Percentiles rank a stretch among this genome's conserved stretches.
Evolutionary conservation across 2,113 vertebrate species (phyloP).

Genomic region (Cebidichthys violaceus): DNA sequence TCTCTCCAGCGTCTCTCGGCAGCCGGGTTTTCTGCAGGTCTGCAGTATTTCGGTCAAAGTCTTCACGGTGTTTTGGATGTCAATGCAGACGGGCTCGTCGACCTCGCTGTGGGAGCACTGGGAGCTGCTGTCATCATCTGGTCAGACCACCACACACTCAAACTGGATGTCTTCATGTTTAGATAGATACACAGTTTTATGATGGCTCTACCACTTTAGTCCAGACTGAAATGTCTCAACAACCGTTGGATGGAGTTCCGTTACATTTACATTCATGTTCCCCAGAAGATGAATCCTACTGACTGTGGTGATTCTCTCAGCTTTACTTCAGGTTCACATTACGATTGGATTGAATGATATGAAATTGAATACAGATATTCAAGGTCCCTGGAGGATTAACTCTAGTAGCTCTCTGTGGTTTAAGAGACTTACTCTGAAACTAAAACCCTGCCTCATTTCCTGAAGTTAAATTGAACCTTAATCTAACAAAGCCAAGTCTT

Average conservation of each 20-base stretch:
- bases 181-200: not conserved
- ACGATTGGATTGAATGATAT: not conserved
- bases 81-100: constrained; percentile 89
- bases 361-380: not conserved
- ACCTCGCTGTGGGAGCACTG: constrained; percentile 91
- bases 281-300: no score
- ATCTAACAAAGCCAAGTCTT: not conserved
- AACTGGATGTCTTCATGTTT: not conserved
- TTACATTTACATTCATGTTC: no score
- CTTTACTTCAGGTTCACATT: no score
- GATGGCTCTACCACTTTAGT: not conserved
- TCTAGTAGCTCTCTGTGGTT: not conserved
- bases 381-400: not conserved
- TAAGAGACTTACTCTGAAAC: not conserved
- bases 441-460: not conserved
- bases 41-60: constrained; percentile 94
- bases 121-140: constrained; percentile 91
- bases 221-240: not conserved
- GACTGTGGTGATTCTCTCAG: not conserved
- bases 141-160: constrained; percentile 76
- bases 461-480: not conserved
- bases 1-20: constrained; percentile 86
- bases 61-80: constrained; percentile 92
- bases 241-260: no score
- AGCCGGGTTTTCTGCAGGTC: constrained; percentile 74